Evolutionary conservation across 2,113 vertebrate genomes (phyloP).

Genomic region (Sceloporus undulatus): DNA sequence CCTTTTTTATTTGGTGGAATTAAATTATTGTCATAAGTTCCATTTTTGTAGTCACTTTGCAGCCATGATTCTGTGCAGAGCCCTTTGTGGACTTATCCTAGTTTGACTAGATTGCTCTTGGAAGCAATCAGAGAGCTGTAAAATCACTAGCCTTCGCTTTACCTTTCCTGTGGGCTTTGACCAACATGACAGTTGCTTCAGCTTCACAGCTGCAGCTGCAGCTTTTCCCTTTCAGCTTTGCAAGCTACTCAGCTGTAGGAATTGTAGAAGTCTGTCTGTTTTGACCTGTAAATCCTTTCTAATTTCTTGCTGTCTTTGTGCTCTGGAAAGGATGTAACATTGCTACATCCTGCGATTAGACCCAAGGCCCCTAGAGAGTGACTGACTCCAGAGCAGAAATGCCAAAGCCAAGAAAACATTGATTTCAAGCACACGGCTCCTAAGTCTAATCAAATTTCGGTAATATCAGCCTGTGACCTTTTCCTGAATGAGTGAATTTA

Average conservation of each 20-base stretch:
- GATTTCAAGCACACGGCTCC: constrained; percentile 73
- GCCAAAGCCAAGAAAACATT: constrained; percentile 69
- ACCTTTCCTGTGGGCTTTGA: constrained; percentile 64
- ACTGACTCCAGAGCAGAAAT: constrained; percentile 61
- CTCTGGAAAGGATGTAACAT: constrained; percentile 58
- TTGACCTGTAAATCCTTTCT: constrained; percentile 70
- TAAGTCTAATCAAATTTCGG: constrained; percentile 81
- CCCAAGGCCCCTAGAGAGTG: constrained; percentile 47
- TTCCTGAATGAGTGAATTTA: constrained; percentile 80
- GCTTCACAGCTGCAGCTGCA: constrained; percentile 52
- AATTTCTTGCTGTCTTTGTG: constrained; percentile 65
- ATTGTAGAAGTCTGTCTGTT: constrained; percentile 59
- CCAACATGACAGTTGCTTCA: constrained; percentile 58
- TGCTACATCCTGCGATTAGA: constrained; percentile 54
- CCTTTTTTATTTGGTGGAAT: constrained; percentile 47
- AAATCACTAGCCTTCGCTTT: constrained; percentile 56
- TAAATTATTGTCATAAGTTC: constrained; percentile 49
- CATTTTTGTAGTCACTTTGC: constrained; percentile 57
- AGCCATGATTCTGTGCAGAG: constrained; percentile 44
- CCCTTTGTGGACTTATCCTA: constrained; percentile 52
- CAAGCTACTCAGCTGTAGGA: constrained; percentile 43
- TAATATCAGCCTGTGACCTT: constrained; percentile 79
- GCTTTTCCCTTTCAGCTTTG: constrained; percentile 61
- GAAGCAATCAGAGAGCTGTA: constrained; percentile 57
- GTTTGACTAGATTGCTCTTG: constrained; percentile 64